Evolutionary conservation across 1,140 invertebrate genomes (phyloP), one percentile per base, ranked within the genome.

Genomic region (Lasioglossum albipes): DNA sequence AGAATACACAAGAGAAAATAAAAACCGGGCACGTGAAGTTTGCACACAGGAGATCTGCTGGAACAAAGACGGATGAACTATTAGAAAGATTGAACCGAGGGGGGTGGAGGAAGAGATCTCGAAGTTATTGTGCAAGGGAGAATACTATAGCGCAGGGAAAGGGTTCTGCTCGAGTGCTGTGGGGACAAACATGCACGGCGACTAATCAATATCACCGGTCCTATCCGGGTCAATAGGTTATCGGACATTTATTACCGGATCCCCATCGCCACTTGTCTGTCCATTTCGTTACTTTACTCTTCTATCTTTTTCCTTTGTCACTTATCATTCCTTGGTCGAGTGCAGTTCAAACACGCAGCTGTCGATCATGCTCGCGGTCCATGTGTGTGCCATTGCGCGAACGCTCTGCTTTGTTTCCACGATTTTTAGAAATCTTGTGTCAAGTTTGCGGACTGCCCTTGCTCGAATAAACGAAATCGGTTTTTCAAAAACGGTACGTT

Each of bases 221-320:
- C 54, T 85, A 86, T 86, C 75, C 78, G 59, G 84, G 84, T 79
- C 84, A 86, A 86, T 75, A 76, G 80, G 80, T 86, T 85, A 74
- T 82, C 62, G 57, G 61, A 54, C 70, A 78, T 76, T 85, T 70
- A 78, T 66, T 84, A 79, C 75, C 70, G 20, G 16, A 54, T 64
- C 2, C 41, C 13, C 41, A 45, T 76, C 59, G 52, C 49, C 16
- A 54, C 7, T 71, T 73, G 36, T 54, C 68, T 81, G 75, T 61
- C 82, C 62, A 82, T 59, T 83, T 72, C 64, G 64, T 83, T 78
- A 79, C 45, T 61, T 41, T 41, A 45, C 31, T 52, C 67, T 62
- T 64, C 45, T 72, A 61, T 71, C 54, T 65, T 20, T 42, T 49
- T 22, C 27, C 67, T 64, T 52, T 72, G 65, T 82, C 10, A 13